These are phyloP conservation scores for Pandemis cinnamomeana DNA, from an alignment of 2,888 invertebrate species.

Conservation along the genomic window DNA sequence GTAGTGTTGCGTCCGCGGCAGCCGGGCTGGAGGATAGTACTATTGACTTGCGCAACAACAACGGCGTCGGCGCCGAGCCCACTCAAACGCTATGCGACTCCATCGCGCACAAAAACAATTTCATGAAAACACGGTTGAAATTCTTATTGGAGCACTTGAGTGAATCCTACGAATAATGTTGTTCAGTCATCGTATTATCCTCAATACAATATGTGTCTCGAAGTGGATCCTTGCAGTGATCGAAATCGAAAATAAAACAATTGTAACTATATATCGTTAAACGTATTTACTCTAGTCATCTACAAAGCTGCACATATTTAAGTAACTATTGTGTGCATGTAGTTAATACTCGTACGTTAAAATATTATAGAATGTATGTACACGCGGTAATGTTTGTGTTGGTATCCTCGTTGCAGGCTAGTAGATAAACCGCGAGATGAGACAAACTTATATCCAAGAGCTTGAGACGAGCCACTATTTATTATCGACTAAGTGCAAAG, in stretches of 20 bases:
- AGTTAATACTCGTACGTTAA: slow-evolving; percentile 79
- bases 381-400: slow-evolving; percentile 63
- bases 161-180: slow-evolving; percentile 86
- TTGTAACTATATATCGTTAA: slow-evolving; percentile 77
- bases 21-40: slow-evolving; percentile 73
- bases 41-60: slow-evolving; percentile 73
- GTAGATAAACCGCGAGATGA: slow-evolving; percentile 45
- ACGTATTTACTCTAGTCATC: slow-evolving; percentile 83
- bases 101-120: slow-evolving; percentile 79
- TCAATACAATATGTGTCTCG: slow-evolving; percentile 77
- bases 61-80: slow-evolving; percentile 67
- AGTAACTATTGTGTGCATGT: slow-evolving; percentile 73
- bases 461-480: slow-evolving; percentile 56
- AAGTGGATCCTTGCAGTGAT: slow-evolving; percentile 85
- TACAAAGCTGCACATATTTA: slow-evolving; percentile 81
- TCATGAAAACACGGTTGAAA: slow-evolving; percentile 83
- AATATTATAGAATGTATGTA: slow-evolving; percentile 65
- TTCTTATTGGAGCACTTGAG: slow-evolving; percentile 87
- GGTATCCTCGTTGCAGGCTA: slow-evolving; percentile 66
- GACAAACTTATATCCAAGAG: slow-evolving; percentile 42
- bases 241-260: slow-evolving; percentile 72
- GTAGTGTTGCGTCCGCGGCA: slow-evolving; percentile 65
- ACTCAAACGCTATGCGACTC: slow-evolving; percentile 78
- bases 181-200: slow-evolving; percentile 77
- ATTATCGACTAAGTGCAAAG: slow-evolving; percentile 71